phyloP scores from a whole-genome alignment of 2,888 invertebrate species.

The Sarcophaga rosellei region DNA sequence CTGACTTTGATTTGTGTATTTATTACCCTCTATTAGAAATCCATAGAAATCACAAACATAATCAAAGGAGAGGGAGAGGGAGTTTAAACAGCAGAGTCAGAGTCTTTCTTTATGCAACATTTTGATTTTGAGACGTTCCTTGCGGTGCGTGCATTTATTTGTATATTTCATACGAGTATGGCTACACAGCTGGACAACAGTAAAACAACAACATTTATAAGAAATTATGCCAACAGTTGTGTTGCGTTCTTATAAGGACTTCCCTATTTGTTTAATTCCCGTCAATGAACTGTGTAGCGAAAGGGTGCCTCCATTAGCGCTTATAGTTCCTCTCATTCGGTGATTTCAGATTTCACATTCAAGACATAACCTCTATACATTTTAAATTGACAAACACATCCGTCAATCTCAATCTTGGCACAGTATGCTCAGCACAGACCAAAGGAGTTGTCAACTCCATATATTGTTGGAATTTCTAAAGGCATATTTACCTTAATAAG shows the following conservation, averaged over 20 bases:
- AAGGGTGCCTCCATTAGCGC: slow-evolving; percentile 60
- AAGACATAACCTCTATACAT: slow-evolving; percentile 40
- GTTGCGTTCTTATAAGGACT: slow-evolving; percentile 41
- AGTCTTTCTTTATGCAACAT: background rate
- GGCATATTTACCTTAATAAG: slow-evolving; percentile 28
- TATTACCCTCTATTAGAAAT: slow-evolving; percentile 56
- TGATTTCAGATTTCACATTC: slow-evolving; percentile 43
- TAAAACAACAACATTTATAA: slow-evolving; percentile 15
- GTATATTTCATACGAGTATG: background rate
- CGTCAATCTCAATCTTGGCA: slow-evolving; percentile 39
- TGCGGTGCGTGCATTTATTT: background rate
- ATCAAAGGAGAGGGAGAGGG: background rate
- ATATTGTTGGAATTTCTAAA: slow-evolving; percentile 46
- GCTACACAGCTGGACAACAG: slow-evolving; percentile 61
- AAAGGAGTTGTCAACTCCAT: slow-evolving; percentile 42
- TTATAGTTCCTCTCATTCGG: slow-evolving; percentile 33
- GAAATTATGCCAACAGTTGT: background rate
- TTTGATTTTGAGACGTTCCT: slow-evolving; percentile 18
- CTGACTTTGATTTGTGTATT: slow-evolving; percentile 10
- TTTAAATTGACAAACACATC: slow-evolving; percentile 65
- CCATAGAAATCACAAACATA: slow-evolving; percentile 16
- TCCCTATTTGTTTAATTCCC: slow-evolving; percentile 40
- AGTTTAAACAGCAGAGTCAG: slow-evolving; percentile 5
- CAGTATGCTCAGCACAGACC: slow-evolving; percentile 47
- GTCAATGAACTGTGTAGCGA: slow-evolving; percentile 35